Percentiles rank a stretch among this genome's conserved stretches.
These are phyloP conservation scores for Acanthosoma haemorrhoidale DNA, from an alignment of 2,888 invertebrate species.

Conservation along the genomic window DNA sequence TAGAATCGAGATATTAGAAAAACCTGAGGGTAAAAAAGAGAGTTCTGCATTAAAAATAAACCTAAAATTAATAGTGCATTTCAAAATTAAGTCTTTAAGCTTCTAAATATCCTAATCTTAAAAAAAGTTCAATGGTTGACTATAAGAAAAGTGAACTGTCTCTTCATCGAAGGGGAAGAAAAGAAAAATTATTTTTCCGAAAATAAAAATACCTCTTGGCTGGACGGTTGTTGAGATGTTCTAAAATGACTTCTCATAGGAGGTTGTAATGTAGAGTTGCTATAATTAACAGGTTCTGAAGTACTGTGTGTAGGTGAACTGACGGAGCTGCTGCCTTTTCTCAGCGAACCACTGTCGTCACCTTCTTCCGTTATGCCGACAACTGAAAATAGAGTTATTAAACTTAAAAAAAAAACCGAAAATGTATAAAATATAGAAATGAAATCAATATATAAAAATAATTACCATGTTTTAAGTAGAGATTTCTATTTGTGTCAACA, in stretches of 20 bases:
- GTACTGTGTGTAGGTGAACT: constrained; percentile 22
- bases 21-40: too few relatives aligned
- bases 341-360: background rate
- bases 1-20: too few relatives aligned
- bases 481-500: constrained; percentile 48
- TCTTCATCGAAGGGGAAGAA: too few relatives aligned
- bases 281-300: background rate
- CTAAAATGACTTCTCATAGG: constrained; percentile 26
- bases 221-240: constrained; percentile 33
- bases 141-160: too few relatives aligned
- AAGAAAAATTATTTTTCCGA: too few relatives aligned
- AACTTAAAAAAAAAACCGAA: background rate
- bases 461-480: constrained; percentile 31
- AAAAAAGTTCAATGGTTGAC: too few relatives aligned
- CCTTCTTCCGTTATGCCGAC: constrained; percentile 15
- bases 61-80: too few relatives aligned
- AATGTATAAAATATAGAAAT: background rate
- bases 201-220: constrained; percentile 36
- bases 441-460: background rate
- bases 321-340: constrained; percentile 22
- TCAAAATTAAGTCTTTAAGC: too few relatives aligned
- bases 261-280: constrained; percentile 17
- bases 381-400: background rate
- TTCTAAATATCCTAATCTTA: too few relatives aligned
- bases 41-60: too few relatives aligned